These are phyloP conservation scores for Venusia cambrica DNA, from an alignment of 2,888 invertebrate genomes.

Conservation along the genomic window DNA sequence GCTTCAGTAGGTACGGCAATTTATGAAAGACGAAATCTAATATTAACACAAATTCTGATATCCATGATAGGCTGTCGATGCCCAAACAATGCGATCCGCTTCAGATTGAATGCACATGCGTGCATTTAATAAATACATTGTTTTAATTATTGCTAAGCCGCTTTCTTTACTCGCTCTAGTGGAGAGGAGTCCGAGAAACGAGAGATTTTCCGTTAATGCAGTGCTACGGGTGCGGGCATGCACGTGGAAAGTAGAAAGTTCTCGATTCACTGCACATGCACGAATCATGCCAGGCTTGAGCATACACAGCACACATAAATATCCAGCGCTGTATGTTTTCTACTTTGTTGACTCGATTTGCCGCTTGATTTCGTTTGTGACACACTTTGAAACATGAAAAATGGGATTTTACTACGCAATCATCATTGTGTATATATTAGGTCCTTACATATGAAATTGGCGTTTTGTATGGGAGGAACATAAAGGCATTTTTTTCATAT, in stretches of 20 bases:
- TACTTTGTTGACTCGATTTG: conserved; percentile 45
- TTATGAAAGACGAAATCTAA: no score
- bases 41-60: no score
- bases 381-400: no score
- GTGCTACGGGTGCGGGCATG: conserved; percentile 57
- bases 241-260: conserved; percentile 78
- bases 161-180: conserved; percentile 75
- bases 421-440: no score
- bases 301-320: conserved; percentile 39
- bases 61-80: no score
- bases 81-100: conserved; percentile 11
- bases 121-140: conserved; percentile 32
- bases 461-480: no score
- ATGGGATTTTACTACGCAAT: no score
- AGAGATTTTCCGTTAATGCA: conserved; percentile 74
- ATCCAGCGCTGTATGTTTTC: conserved; percentile 38
- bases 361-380: conserved; percentile 26
- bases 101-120: conserved; percentile 23
- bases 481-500: no score
- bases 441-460: no score
- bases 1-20: no score
- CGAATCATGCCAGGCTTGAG: conserved; percentile 57
- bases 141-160: conserved; percentile 52
- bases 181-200: conserved; percentile 67
- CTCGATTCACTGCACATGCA: conserved; percentile 70